Conservation (phyloP, 2,113 vertebrate genomes). For the Halcyon senegalensis region DNA sequence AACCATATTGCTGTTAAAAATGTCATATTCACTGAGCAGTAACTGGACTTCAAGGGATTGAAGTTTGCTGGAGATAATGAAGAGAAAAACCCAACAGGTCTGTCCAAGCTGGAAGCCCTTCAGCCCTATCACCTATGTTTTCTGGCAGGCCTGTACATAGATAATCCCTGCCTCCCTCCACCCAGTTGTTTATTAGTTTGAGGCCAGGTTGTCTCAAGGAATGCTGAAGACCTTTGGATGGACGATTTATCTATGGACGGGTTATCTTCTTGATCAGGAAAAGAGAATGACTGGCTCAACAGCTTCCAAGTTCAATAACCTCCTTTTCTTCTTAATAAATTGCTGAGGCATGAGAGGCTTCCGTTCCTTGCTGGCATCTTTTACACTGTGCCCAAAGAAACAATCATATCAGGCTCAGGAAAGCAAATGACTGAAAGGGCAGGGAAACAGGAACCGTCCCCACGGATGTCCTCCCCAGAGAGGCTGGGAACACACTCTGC, state of each 20-base stretch:
- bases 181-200: not conserved
- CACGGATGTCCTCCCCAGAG: slow-evolving; percentile 74
- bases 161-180: not conserved
- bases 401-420: slow-evolving; percentile 84
- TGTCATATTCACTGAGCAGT: not conserved
- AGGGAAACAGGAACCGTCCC: slow-evolving; percentile 82
- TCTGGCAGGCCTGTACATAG: not conserved
- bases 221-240: not conserved
- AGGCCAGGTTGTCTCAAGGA: not conserved
- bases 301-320: slow-evolving; percentile 68
- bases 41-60: not conserved
- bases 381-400: slow-evolving; percentile 77
- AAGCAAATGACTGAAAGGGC: slow-evolving; percentile 72
- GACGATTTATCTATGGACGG: slow-evolving; percentile 1
- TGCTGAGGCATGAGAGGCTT: slow-evolving; percentile 77
- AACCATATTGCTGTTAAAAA: not conserved
- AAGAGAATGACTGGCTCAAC: slow-evolving; percentile 28
- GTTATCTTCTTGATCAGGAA: slow-evolving; percentile 57
- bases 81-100: not conserved
- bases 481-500: slow-evolving; percentile 55
- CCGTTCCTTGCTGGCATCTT: slow-evolving; percentile 80
- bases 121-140: not conserved
- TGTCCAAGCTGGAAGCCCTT: not conserved
- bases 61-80: not conserved
- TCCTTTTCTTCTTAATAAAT: slow-evolving; percentile 76